These are phyloP conservation scores for Tribolium freemani DNA, from an alignment of 2,888 invertebrate species.

Conservation along the genomic window DNA sequence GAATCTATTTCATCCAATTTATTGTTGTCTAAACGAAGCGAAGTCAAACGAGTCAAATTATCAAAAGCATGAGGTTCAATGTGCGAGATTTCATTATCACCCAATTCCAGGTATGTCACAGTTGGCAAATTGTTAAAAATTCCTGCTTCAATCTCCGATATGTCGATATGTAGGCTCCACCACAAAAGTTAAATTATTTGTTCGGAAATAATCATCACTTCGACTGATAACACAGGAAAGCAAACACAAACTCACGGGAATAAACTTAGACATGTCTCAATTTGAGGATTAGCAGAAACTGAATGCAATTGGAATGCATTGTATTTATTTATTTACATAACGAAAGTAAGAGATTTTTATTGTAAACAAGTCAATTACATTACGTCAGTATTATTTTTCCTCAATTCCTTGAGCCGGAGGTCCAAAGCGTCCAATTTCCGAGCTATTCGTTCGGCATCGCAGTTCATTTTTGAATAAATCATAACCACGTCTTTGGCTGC, in stretches of 20 bases:
- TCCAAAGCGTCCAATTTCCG: constrained; percentile 51
- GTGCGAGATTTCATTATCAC: not conserved
- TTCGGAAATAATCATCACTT: no score
- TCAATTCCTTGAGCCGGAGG: constrained; percentile 46
- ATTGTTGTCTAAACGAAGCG: no score
- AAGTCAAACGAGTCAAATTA: not conserved
- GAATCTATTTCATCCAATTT: no score
- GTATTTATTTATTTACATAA: no score
- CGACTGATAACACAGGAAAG: no score
- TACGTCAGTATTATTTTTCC: not conserved
- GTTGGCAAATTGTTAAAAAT: not conserved
- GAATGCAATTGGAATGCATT: no score
- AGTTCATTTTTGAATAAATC: constrained; percentile 54
- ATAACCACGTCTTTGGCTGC: constrained; percentile 49
- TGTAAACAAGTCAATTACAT: no score
- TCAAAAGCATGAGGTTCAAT: not conserved
- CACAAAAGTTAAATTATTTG: not conserved
- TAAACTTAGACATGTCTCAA: no score
- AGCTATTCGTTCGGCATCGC: constrained; percentile 52
- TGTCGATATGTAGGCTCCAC: not conserved
- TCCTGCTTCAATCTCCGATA: not conserved
- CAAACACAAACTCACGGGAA: no score
- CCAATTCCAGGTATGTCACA: not conserved
- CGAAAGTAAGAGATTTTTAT: no score
- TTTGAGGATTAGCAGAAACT: no score